Evolutionary conservation across 2,797 vertebrate genomes (phyloP).

Genomic region (Siniperca obscura): DNA sequence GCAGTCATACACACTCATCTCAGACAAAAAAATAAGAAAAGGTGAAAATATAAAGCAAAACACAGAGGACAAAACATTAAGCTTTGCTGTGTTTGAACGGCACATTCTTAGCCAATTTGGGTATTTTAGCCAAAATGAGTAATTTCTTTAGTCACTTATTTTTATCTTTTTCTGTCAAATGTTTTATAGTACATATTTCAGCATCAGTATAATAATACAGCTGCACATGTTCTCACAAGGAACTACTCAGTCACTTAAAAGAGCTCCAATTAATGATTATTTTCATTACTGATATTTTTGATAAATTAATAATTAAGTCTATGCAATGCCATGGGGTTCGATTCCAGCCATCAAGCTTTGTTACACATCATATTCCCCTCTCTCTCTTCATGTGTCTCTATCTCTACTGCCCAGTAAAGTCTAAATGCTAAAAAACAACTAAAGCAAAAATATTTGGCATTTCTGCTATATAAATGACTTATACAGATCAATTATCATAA

Average conservation of each 20-base stretch:
- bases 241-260: not conserved
- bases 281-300: not conserved
- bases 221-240: not conserved
- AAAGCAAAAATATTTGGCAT: not conserved
- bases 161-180: not conserved
- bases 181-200: not conserved
- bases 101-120: not conserved
- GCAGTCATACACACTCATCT: conserved; percentile 18
- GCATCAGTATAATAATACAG: not conserved
- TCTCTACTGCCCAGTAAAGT: not conserved
- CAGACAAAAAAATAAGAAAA: not conserved
- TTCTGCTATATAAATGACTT: not conserved
- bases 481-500: not conserved
- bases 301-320: not conserved
- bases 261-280: not conserved
- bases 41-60: conserved; percentile 4
- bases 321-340: not conserved
- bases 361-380: not conserved
- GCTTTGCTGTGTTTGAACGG: not conserved
- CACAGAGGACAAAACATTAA: not conserved
- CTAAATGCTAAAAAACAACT: not conserved
- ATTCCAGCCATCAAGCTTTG: not conserved
- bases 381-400: not conserved
- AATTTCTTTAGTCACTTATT: conserved; percentile 11
- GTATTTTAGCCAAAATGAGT: conserved; percentile 11